Conservation (phyloP, 2,113 vertebrate species). For the Psephotus haematonotus region DNA sequence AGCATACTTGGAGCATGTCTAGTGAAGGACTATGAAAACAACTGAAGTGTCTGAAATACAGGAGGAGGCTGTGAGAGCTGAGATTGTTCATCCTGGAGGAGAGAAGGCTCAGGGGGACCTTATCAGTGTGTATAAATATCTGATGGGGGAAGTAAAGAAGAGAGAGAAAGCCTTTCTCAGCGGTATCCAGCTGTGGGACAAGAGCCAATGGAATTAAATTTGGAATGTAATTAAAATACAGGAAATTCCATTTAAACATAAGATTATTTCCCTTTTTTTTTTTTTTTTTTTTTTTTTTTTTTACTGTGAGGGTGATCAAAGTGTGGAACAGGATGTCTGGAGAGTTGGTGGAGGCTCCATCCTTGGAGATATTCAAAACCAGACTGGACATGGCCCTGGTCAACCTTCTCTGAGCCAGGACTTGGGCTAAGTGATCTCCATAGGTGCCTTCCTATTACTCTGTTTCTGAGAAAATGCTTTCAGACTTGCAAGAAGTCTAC, state of each 20-base stretch:
- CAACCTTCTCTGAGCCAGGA: not conserved
- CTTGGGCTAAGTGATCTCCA: not conserved
- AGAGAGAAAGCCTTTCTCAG: not conserved
- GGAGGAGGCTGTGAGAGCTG: not conserved
- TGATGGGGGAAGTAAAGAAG: not conserved
- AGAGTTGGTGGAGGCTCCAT: not conserved
- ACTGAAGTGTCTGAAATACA: not conserved
- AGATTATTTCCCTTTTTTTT: not conserved
- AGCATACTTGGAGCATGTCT: not conserved
- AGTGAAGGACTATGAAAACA: not conserved
- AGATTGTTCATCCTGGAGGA: not conserved
- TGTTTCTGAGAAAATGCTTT: not conserved
- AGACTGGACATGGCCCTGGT: not conserved
- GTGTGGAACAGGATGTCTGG: not conserved
- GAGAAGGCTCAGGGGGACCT: not conserved
- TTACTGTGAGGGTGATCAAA: not conserved
- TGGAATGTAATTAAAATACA: not conserved
- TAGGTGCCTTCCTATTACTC: not conserved
- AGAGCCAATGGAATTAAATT: not conserved
- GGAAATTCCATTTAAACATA: not conserved
- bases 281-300: not conserved
- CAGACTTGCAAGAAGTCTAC: not conserved
- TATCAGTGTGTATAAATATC: not conserved
- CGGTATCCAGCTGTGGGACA: not conserved
- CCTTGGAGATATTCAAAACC: not conserved